Conservation (phyloP, 1,140 invertebrate species). For the Drosophila paulistorum region DNA sequence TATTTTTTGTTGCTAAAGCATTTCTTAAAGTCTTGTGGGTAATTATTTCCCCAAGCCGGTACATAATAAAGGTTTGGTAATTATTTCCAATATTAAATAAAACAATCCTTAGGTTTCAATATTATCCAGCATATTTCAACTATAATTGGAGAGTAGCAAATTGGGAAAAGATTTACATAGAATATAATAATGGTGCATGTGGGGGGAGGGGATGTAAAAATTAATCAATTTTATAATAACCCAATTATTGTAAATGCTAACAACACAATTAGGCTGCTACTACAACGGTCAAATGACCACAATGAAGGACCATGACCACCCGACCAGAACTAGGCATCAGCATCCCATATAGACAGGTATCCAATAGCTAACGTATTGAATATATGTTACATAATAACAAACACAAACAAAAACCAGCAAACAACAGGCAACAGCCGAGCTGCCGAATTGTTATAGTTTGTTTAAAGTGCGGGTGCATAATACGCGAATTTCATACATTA, state of each 20-base stretch:
- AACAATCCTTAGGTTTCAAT: not conserved
- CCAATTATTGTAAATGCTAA: conserved; percentile 64
- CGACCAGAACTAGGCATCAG: conserved; percentile 24
- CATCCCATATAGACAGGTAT: not conserved
- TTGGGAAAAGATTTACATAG: conserved; percentile 33
- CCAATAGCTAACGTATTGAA: conserved; percentile 15
- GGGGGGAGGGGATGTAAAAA: conserved; percentile 50
- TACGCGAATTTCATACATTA: not conserved
- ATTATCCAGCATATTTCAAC: conserved; percentile 47
- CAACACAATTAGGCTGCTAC: conserved; percentile 45
- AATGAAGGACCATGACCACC: conserved; percentile 28
- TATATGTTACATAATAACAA: conserved; percentile 69
- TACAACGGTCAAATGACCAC: conserved; percentile 34
- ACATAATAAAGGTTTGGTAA: no score
- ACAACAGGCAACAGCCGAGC: conserved; percentile 38
- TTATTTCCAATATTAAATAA: not conserved
- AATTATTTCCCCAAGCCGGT: no score
- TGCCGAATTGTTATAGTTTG: conserved; percentile 58
- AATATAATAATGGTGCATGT: conserved; percentile 51
- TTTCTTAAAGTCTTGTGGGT: no score
- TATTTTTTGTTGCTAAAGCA: no score
- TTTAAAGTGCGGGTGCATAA: conserved; percentile 28
- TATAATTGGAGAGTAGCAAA: conserved; percentile 58
- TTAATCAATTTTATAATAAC: conserved; percentile 66
- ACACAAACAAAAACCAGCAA: conserved; percentile 45